Evolutionary conservation across 2,888 invertebrate species (phyloP).

Genomic region (Clistopyga incitator): DNA sequence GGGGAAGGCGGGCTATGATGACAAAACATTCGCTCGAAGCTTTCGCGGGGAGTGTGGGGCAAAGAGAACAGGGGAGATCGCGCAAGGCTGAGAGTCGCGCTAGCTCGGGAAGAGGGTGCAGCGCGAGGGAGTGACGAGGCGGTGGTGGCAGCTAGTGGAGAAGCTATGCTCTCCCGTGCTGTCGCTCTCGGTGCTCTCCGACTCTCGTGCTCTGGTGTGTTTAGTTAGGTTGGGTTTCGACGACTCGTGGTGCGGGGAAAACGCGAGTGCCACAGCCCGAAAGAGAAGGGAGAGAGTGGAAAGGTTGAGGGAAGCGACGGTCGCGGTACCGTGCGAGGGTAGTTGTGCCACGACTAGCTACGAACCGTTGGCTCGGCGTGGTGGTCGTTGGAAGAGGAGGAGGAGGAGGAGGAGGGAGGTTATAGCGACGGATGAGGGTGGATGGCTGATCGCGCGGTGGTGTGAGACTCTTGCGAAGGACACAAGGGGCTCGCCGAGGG

Average conservation of each 20-base stretch:
- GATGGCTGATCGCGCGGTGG: conserved; percentile 62
- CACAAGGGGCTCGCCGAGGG: conserved; percentile 55
- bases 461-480: conserved; percentile 69
- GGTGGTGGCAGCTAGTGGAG: conserved; percentile 48
- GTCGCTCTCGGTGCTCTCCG: conserved; percentile 20
- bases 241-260: conserved; percentile 69
- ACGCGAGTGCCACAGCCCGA: conserved; percentile 77
- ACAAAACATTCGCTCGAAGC: conserved; percentile 83
- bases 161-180: conserved; percentile 53
- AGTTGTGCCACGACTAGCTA: conserved; percentile 59
- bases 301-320: conserved; percentile 49
- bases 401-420: background rate
- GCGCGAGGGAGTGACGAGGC: conserved; percentile 54
- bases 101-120: conserved; percentile 72
- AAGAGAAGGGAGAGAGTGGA: conserved; percentile 68
- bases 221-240: conserved; percentile 65
- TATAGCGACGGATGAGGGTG: conserved; percentile 44
- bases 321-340: conserved; percentile 51
- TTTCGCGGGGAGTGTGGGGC: conserved; percentile 74
- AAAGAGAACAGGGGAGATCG: conserved; percentile 62
- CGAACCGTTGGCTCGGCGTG: conserved; percentile 60
- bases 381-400: conserved; percentile 49
- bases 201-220: conserved; percentile 46
- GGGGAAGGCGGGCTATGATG: conserved; percentile 80
- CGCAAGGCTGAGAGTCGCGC: conserved; percentile 67